Evolutionary conservation across 2,113 vertebrate genomes (phyloP).

Genomic region (Barbus barbus): DNA sequence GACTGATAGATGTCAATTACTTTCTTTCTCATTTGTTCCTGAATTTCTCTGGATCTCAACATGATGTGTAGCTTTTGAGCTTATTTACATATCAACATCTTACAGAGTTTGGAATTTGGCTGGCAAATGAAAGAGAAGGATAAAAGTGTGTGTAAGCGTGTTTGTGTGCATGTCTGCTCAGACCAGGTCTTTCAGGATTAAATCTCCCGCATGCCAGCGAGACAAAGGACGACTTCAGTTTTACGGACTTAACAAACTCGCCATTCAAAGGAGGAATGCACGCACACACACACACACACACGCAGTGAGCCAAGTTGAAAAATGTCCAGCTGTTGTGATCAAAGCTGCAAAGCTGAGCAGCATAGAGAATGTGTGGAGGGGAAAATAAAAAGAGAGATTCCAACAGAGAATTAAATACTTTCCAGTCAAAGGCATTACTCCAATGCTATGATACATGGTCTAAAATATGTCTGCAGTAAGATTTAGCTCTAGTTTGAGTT

Average conservation of each 20-base stretch:
- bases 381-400: slow-evolving; percentile 15
- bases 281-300: not conserved
- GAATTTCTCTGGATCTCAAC: too few species aligned
- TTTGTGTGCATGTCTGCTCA: slow-evolving; percentile 9
- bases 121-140: slow-evolving; percentile 23
- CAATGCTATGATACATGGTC: slow-evolving; percentile 5
- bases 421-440: slow-evolving; percentile 15
- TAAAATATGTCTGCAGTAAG: slow-evolving; percentile 34
- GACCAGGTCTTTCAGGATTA: slow-evolving; percentile 47
- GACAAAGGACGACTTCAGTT: slow-evolving; percentile 57
- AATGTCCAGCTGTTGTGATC: slow-evolving; percentile 56
- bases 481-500: not conserved
- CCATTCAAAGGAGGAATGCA: slow-evolving; percentile 57
- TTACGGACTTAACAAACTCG: slow-evolving; percentile 57
- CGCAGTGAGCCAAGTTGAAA: slow-evolving; percentile 43
- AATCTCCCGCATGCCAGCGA: slow-evolving; percentile 41
- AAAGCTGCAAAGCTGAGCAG: slow-evolving; percentile 46
- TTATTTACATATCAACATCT: not conserved
- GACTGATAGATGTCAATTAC: too few species aligned
- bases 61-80: too few species aligned
- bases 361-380: not conserved
- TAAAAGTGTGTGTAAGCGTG: slow-evolving; percentile 7
- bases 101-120: not conserved
- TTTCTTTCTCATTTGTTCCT: too few species aligned
- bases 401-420: slow-evolving; percentile 4